Evolutionary conservation across 2,797 vertebrate genomes (phyloP).

Genomic region (Astyanax mexicanus): DNA sequence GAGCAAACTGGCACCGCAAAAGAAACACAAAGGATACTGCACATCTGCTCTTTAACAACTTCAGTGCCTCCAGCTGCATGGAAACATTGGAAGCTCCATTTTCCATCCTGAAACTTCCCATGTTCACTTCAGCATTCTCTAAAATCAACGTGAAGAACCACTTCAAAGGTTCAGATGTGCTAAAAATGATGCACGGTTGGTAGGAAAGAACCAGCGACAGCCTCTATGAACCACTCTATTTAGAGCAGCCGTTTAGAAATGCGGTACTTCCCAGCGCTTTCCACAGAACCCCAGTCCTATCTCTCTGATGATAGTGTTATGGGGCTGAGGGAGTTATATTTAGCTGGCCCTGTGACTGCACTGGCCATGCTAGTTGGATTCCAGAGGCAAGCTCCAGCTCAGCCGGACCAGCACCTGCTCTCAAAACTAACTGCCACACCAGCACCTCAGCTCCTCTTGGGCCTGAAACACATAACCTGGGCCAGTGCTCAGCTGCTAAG

Average conservation of each 20-base stretch:
- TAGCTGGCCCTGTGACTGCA: constrained; percentile 62
- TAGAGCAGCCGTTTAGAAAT: constrained; percentile 38
- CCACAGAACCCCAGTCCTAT: constrained; percentile 46
- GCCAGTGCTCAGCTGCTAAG: constrained; percentile 44
- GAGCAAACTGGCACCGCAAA: constrained; percentile 35
- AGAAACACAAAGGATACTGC: constrained; percentile 20
- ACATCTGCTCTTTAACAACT: constrained; percentile 29
- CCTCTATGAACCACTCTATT: constrained; percentile 35
- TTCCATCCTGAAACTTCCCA: not conserved
- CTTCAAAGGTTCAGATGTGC: not conserved
- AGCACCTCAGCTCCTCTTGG: constrained; percentile 47
- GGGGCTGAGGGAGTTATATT: constrained; percentile 59
- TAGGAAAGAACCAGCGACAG: constrained; percentile 7
- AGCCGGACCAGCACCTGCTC: constrained; percentile 60
- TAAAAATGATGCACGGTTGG: constrained; percentile 15
- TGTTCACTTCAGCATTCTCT: not conserved
- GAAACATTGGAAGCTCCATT: not conserved
- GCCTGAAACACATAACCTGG: constrained; percentile 49
- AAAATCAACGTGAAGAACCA: not conserved
- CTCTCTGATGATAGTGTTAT: constrained; percentile 60
- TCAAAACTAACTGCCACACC: constrained; percentile 56
- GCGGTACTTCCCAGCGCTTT: constrained; percentile 42
- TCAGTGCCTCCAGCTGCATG: not conserved
- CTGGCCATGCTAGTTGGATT: constrained; percentile 59
- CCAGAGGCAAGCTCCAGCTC: constrained; percentile 49